A percentile compares a stretch with the other conserved stretches of the same genome.
phyloP scores from a whole-genome alignment of 2,113 vertebrate genomes.

The Burhinus oedicnemus region DNA sequence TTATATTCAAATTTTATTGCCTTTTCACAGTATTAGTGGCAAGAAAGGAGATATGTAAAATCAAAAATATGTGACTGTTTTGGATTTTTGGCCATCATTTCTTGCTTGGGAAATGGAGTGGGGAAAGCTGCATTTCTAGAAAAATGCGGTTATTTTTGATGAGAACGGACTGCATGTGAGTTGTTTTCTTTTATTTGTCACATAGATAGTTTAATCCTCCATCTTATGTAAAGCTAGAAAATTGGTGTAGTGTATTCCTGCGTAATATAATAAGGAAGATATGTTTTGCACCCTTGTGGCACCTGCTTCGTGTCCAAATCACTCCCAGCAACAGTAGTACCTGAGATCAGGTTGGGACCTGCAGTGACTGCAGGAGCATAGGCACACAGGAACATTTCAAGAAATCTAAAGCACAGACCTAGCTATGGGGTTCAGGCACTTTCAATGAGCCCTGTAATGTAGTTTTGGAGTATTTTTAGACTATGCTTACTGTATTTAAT shows the following conservation, averaged over 20 bases:
- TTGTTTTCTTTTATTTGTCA: neutral
- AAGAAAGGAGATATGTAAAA: neutral
- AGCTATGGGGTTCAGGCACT: neutral
- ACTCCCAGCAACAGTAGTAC: neutral
- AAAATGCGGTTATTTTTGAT: neutral
- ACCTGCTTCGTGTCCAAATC: neutral
- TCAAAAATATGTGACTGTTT: neutral
- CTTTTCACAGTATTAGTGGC: neutral
- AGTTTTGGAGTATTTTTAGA: constrained; percentile 18
- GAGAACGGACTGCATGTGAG: neutral
- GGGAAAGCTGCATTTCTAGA: neutral
- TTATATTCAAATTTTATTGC: neutral
- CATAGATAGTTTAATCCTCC: neutral
- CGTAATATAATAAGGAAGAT: neutral
- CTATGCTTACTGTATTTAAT: constrained; percentile 1
- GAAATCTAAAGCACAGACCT: neutral
- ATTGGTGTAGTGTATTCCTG: neutral
- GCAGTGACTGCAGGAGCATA: neutral
- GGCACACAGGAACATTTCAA: neutral
- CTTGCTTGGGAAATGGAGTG: neutral
- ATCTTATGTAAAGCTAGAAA: neutral
- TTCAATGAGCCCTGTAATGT: neutral
- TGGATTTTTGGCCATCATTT: neutral
- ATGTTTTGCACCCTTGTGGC: neutral
- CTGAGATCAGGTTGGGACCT: neutral